phyloP scores from a whole-genome alignment of 2,888 invertebrate species.

The Aphelenchoides bicaudatus region DNA sequence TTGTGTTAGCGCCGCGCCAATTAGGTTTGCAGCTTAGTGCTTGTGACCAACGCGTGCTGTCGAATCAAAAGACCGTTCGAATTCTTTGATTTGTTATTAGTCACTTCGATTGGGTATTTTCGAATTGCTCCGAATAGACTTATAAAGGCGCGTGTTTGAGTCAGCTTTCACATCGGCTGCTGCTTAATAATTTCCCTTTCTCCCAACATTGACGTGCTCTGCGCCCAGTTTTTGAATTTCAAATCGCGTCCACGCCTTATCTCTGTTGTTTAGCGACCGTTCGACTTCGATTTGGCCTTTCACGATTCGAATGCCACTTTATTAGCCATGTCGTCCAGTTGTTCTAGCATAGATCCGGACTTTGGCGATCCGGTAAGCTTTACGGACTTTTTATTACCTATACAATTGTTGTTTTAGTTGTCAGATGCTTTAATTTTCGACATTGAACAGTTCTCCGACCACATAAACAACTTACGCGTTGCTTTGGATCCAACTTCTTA shows the following conservation, averaged over 20 bases:
- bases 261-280: neutral
- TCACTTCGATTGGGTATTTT: too few relatives aligned
- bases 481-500: conserved; percentile 42
- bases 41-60: too few relatives aligned
- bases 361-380: conserved; percentile 34
- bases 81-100: too few relatives aligned
- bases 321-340: conserved; percentile 37
- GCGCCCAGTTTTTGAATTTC: too few relatives aligned
- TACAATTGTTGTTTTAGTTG: conserved; percentile 35
- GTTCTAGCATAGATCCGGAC: conserved; percentile 38
- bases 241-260: neutral
- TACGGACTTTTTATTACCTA: neutral
- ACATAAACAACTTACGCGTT: conserved; percentile 41
- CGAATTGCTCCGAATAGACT: too few relatives aligned
- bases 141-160: too few relatives aligned
- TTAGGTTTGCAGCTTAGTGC: too few relatives aligned
- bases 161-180: too few relatives aligned
- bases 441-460: conserved; percentile 53
- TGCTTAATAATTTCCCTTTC: too few relatives aligned
- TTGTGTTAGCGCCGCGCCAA: too few relatives aligned
- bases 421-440: conserved; percentile 47
- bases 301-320: neutral
- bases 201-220: too few relatives aligned
- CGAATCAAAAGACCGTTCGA: too few relatives aligned
- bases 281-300: neutral